Percentiles rank a stretch among this genome's conserved stretches.
Conservation (phyloP, 2,888 invertebrate genomes). For the Parapristionchus giblindavisi region DNA sequence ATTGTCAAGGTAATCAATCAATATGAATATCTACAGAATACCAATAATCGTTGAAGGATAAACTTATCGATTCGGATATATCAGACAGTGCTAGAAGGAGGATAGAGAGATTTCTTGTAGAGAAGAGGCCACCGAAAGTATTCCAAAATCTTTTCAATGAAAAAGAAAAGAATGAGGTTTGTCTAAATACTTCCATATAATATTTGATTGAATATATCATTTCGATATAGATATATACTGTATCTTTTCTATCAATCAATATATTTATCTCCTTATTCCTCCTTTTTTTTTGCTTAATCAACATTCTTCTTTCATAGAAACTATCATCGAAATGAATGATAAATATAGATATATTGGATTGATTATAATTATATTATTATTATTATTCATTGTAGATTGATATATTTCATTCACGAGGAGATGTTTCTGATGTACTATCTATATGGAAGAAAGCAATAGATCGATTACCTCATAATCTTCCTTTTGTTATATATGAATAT, state of each 20-base stretch:
- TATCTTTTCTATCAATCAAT: not conserved
- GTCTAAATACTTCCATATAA: no score
- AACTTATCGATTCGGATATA: slow-evolving; percentile 2
- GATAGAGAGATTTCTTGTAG: slow-evolving; percentile 13
- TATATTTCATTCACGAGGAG: not conserved
- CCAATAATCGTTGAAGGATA: not conserved
- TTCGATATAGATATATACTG: no score
- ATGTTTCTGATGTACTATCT: slow-evolving; percentile 6
- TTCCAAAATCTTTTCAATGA: slow-evolving; percentile 15
- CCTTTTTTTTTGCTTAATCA: not conserved
- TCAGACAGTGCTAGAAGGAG: not conserved
- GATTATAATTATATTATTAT: no score
- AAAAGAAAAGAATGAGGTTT: slow-evolving; percentile 11
- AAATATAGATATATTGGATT: no score
- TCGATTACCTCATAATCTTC: slow-evolving; percentile 4
- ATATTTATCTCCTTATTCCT: not conserved
- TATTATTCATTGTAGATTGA: slow-evolving; percentile 30
- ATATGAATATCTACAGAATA: not conserved
- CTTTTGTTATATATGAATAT: not conserved
- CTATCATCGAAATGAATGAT: no score
- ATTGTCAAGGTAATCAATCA: slow-evolving; percentile 24
- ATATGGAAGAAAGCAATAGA: slow-evolving; percentile 20
- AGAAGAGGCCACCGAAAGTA: slow-evolving; percentile 8
- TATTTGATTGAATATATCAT: no score
- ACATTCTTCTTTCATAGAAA: not conserved